Evolutionary conservation across 1,140 invertebrate species (phyloP).

Genomic region (Panulirus ornatus): DNA sequence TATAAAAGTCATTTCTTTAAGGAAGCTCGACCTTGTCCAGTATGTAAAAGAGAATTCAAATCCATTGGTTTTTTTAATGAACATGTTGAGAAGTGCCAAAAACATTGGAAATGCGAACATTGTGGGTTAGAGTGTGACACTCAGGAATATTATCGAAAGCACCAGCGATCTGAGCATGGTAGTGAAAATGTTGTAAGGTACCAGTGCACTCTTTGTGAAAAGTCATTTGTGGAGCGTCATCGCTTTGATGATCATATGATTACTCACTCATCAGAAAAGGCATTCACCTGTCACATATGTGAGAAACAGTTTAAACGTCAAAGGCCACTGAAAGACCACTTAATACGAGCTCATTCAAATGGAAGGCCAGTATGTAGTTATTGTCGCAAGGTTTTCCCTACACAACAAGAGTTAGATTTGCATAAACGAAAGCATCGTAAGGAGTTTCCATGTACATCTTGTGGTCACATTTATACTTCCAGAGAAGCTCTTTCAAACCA

Average conservation of each 20-base stretch:
- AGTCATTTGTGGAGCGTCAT: conserved; percentile 68
- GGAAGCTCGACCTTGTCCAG: conserved; percentile 61
- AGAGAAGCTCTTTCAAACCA: conserved; percentile 56
- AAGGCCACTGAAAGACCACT: conserved; percentile 67
- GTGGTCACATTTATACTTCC: conserved; percentile 41
- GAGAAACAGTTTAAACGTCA: conserved; percentile 71
- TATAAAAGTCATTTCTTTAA: conserved; percentile 75
- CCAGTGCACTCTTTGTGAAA: conserved; percentile 65
- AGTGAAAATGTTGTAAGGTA: conserved; percentile 56
- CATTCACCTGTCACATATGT: conserved; percentile 64
- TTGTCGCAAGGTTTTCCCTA: conserved; percentile 57
- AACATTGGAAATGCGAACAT: conserved; percentile 71
- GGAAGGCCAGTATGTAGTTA: conserved; percentile 20
- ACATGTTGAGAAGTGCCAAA: conserved; percentile 70
- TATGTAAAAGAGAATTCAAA: conserved; percentile 73
- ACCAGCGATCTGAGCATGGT: conserved; percentile 58
- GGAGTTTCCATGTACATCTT: conserved; percentile 52
- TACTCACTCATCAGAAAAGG: conserved; percentile 62
- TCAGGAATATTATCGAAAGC: conserved; percentile 70
- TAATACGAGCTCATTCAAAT: conserved; percentile 63
- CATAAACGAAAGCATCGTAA: conserved; percentile 57
- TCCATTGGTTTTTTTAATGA: conserved; percentile 73
- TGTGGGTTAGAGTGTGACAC: conserved; percentile 65
- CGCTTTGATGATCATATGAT: conserved; percentile 73
- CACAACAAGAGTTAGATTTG: conserved; percentile 47